Evolutionary conservation across 1,140 invertebrate genomes (phyloP).

Genomic region (Orchestia grillus): DNA sequence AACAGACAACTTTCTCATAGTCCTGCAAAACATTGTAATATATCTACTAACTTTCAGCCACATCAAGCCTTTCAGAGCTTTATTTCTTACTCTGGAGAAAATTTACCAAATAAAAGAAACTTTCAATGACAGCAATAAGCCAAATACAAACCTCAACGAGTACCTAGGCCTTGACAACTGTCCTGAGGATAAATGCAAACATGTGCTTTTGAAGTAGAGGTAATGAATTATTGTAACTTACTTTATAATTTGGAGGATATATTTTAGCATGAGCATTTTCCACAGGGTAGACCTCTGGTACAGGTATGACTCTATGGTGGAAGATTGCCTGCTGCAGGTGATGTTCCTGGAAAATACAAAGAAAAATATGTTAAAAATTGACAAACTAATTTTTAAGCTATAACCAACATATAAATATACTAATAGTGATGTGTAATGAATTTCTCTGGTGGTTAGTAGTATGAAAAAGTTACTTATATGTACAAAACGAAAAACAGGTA

Average conservation of each 20-base stretch:
- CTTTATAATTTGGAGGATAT: slow-evolving; percentile 58
- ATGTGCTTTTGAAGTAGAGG: not conserved
- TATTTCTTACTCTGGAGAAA: no score
- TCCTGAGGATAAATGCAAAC: not conserved
- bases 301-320: slow-evolving; percentile 60
- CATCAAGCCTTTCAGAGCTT: no score
- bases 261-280: slow-evolving; percentile 47
- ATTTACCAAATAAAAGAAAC: no score
- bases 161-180: no score
- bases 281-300: slow-evolving; percentile 56
- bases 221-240: not conserved
- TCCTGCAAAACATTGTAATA: no score
- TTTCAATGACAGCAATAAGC: no score
- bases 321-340: slow-evolving; percentile 59
- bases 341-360: slow-evolving; percentile 39
- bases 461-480: not conserved
- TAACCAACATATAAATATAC: no score
- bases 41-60: no score
- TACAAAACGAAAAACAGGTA: not conserved
- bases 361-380: not conserved
- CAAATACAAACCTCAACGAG: no score
- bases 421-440: not conserved
- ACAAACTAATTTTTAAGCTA: not conserved
- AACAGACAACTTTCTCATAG: no score
- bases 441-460: not conserved